Evolutionary conservation across 1,140 invertebrate genomes (phyloP).

Genomic region (Acromyrmex echinatior): DNA sequence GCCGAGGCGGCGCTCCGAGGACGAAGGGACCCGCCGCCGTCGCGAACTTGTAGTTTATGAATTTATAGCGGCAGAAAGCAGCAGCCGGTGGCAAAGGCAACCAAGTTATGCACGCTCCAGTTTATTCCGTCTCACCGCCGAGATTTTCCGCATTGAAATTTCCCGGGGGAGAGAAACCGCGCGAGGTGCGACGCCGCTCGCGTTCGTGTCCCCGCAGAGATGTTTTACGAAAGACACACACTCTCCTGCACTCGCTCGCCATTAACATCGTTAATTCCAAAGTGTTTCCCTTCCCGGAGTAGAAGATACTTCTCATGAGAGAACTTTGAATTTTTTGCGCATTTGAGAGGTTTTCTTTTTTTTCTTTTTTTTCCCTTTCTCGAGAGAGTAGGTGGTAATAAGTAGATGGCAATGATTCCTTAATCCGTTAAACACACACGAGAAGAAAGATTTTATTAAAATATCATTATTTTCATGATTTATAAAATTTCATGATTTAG

Average conservation of each 20-base stretch:
- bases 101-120: slow-evolving; percentile 80
- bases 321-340: slow-evolving; percentile 17
- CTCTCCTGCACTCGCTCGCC: neutral
- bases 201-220: slow-evolving; percentile 15
- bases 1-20: slow-evolving; percentile 37
- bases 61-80: slow-evolving; percentile 85
- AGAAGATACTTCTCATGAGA: slow-evolving; percentile 18
- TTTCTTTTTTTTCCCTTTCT: neutral
- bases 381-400: slow-evolving; percentile 12
- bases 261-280: slow-evolving; percentile 41
- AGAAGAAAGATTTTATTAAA: no score
- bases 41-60: slow-evolving; percentile 86
- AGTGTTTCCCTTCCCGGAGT: neutral
- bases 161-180: slow-evolving; percentile 54
- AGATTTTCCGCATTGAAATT: slow-evolving; percentile 83
- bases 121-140: slow-evolving; percentile 82
- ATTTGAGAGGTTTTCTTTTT: neutral
- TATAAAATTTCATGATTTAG: no score
- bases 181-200: slow-evolving; percentile 41
- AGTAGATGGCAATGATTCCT: neutral
- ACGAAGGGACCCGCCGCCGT: slow-evolving; percentile 44
- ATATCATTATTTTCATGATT: no score
- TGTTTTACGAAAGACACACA: slow-evolving; percentile 26
- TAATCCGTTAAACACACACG: neutral
- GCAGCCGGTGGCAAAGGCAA: slow-evolving; percentile 79